Percentiles rank a stretch among this genome's conserved stretches.
phyloP scores from a whole-genome alignment of 1,140 invertebrate genomes.

The Laupala kohalensis region DNA sequence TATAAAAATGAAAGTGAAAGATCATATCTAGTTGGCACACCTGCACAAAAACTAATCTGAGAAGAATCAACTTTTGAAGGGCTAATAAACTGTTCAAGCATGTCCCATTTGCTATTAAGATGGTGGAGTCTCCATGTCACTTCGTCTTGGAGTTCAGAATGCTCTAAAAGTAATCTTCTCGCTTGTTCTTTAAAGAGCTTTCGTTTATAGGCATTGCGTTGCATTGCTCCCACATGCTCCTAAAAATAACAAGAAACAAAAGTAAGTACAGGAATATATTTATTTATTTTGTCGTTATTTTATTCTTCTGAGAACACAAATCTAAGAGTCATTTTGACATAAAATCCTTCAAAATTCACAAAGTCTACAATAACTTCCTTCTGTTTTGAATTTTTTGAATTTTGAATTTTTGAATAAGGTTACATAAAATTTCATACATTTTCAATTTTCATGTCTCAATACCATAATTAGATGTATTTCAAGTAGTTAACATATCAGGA shows the following conservation, averaged over 20 bases:
- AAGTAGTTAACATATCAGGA: no score
- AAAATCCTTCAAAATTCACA: no score
- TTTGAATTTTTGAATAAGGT: no score
- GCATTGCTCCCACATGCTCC: slow-evolving; percentile 60
- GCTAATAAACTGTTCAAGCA: slow-evolving; percentile 42
- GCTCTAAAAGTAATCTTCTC: slow-evolving; percentile 50
- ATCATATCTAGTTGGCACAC: not conserved
- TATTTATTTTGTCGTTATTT: no score
- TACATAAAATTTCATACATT: no score
- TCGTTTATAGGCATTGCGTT: slow-evolving; percentile 51
- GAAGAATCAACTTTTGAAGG: slow-evolving; percentile 22
- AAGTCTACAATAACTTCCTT: no score
- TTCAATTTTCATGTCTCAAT: no score
- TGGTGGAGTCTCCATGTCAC: slow-evolving; percentile 55
- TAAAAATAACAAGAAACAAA: slow-evolving; percentile 28
- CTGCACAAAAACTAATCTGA: slow-evolving; percentile 10
- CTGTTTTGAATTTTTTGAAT: no score
- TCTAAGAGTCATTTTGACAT: no score
- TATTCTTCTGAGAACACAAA: no score
- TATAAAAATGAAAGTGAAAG: not conserved
- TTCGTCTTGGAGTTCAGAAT: slow-evolving; percentile 60
- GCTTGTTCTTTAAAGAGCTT: slow-evolving; percentile 68
- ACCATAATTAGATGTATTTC: no score
- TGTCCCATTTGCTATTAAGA: slow-evolving; percentile 65
- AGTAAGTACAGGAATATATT: no score